Percentiles rank a stretch among this genome's conserved stretches.
These are phyloP conservation scores for Pseudorhiza aurosa DNA, from an alignment of 30 jellyfish, hydroid and myxozoan species.

Conservation along the genomic window DNA sequence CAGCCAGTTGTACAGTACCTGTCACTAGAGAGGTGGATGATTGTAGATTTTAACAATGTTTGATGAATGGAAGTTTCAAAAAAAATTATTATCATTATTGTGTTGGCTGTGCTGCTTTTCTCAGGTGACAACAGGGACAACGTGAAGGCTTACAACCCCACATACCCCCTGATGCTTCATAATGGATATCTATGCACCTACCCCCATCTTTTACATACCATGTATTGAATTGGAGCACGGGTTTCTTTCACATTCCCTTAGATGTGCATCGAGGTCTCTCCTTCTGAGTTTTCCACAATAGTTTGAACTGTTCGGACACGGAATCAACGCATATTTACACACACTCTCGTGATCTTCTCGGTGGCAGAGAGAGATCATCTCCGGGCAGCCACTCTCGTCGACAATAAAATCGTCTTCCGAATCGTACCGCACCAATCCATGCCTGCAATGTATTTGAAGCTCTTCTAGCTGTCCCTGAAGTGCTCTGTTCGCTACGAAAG, in stretches of 20 bases:
- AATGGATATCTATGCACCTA: no score
- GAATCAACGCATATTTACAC: conserved; percentile 79
- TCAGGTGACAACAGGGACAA: no score
- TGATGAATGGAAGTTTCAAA: no score
- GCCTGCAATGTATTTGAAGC: conserved; percentile 76
- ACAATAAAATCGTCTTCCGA: conserved; percentile 84
- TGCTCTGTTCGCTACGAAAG: conserved; percentile 80
- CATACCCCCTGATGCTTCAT: no score
- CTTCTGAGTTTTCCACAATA: conserved; percentile 90
- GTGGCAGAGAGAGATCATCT: conserved; percentile 49
- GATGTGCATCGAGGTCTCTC: conserved; percentile 70
- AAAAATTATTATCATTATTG: no score
- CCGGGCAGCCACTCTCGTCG: conserved; percentile 85
- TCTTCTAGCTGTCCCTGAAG: conserved; percentile 90
- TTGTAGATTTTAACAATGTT: no score
- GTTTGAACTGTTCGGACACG: conserved; percentile 93
- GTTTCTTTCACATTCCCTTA: conserved; percentile 46
- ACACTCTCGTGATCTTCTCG: conserved; percentile 78
- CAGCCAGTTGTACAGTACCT: no score
- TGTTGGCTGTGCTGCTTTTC: no score
- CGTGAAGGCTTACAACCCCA: no score
- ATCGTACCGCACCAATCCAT: conserved; percentile 71
- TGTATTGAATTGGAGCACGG: conserved; percentile 49
- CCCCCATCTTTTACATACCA: conserved; percentile 49
- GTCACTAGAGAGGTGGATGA: no score